Evolutionary conservation across 2,797 vertebrate species (phyloP).

Genomic region (Thaleichthys pacificus): DNA sequence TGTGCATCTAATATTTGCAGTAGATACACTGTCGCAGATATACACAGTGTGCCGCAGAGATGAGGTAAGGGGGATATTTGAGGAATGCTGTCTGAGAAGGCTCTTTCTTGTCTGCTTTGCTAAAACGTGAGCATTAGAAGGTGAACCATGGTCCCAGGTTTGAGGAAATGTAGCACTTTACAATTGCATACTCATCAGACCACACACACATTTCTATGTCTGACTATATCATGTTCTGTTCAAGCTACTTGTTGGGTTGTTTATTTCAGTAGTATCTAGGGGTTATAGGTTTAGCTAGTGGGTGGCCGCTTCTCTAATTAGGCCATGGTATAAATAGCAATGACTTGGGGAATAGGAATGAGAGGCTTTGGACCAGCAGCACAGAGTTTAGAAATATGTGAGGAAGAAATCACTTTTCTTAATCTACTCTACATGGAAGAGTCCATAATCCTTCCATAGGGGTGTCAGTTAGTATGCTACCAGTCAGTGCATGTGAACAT

Average conservation of each 20-base stretch:
- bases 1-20: neutral
- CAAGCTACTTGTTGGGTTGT: slow-evolving; percentile 3
- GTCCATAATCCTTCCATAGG: neutral
- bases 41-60: too few relatives aligned
- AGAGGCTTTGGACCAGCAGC: slow-evolving; percentile 1
- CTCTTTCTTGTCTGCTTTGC: too few relatives aligned
- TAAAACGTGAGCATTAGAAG: neutral
- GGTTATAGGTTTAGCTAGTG: slow-evolving; percentile 42
- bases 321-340: slow-evolving; percentile 52
- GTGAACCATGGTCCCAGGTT: neutral
- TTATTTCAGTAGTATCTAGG: slow-evolving; percentile 39
- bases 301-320: slow-evolving; percentile 52
- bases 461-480: neutral
- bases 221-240: neutral
- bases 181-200: neutral
- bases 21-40: too few relatives aligned
- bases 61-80: too few relatives aligned
- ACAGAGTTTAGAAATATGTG: neutral
- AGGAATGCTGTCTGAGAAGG: too few relatives aligned
- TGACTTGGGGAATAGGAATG: slow-evolving; percentile 21
- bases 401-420: slow-evolving; percentile 1
- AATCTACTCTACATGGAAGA: neutral
- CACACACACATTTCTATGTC: neutral
- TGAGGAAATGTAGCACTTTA: neutral
- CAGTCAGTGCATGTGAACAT: neutral